Base-by-base conservation (phyloP, 2,797 vertebrate species). In the Sciurus carolinensis region DNA sequence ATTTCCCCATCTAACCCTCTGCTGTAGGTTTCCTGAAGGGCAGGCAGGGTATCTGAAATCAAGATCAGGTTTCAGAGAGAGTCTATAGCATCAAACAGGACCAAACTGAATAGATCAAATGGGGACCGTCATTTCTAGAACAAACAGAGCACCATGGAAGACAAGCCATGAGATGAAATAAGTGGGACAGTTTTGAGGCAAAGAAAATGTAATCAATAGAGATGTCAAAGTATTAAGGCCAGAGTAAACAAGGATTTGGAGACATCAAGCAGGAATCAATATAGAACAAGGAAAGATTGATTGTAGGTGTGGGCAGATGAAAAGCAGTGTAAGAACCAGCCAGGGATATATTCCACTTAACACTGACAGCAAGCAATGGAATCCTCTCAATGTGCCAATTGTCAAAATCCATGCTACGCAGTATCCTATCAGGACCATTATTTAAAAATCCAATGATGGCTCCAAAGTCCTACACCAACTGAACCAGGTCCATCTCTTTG, bases 231-330 rank as follows among this genome's bases (percentile, higher is more conserved):
- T 90, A 92, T 94, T 94, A 95, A 95, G 57, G 69, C 92, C 59
- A 79, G 62, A 95, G 88, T 93, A 95, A 97, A 96, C 82, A 95
- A 94, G 91, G 77, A 94, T 95, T 91, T 95, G 91, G 82, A 94
- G 88, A 89, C 77, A 89, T 86, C 73, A 91, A 95, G 73, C 39
- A 80, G 30, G 69, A 95, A 92, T 95, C 69, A n/a, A 91, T 94
- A 95, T 5, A 91, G 83, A 95, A 64, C 92, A 90, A 91, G 71
- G 64, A 94, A 92, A 76, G 86, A 66, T 57, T 52, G 91, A 92
- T 81, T 15, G 36, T 77, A 71, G 82, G 59, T 94, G 36, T 80
- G 50, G 47, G 39, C 71, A 87, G 64, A 91, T 91, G 89, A 97
- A 96, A 97, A 76, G 52, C 89, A 95, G 75, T 87, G 79, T 87